phyloP scores from a whole-genome alignment of 1,140 invertebrate species.

The Anthonomus grandis region DNA sequence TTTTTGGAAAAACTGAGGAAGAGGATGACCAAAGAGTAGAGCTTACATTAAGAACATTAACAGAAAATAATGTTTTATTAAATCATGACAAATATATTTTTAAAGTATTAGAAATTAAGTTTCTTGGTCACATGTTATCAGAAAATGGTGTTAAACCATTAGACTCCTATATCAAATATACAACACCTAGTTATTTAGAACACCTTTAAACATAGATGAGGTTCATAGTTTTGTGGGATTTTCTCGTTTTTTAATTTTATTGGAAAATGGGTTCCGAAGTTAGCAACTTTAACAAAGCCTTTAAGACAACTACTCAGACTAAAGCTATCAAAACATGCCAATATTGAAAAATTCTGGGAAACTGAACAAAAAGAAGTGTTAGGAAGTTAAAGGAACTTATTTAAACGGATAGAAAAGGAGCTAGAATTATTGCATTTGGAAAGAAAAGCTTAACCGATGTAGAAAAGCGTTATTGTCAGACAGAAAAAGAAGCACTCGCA shows the following conservation, averaged over 20 bases:
- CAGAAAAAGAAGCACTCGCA: slow-evolving; percentile 48
- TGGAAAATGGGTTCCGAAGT: slow-evolving; percentile 32
- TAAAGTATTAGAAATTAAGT: slow-evolving; percentile 17
- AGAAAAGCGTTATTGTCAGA: slow-evolving; percentile 47
- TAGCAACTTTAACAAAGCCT: slow-evolving; percentile 28
- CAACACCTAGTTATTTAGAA: slow-evolving; percentile 19
- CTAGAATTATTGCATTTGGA: slow-evolving; percentile 44
- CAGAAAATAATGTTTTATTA: slow-evolving; percentile 28
- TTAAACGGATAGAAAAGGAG: slow-evolving; percentile 29
- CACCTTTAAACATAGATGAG: slow-evolving; percentile 27
- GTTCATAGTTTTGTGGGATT: slow-evolving; percentile 30
- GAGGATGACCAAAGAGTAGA: slow-evolving; percentile 14
- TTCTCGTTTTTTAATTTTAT: slow-evolving; percentile 30
- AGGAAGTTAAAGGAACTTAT: slow-evolving; percentile 23
- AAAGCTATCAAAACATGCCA: slow-evolving; percentile 20
- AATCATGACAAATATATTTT: slow-evolving; percentile 34
- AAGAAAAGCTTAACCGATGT: slow-evolving; percentile 44
- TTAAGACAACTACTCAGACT: slow-evolving; percentile 28
- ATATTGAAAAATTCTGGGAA: slow-evolving; percentile 6
- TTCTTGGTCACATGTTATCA: slow-evolving; percentile 40
- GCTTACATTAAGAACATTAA: slow-evolving; percentile 9
- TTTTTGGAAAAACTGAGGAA: slow-evolving; percentile 5
- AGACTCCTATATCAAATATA: slow-evolving; percentile 23
- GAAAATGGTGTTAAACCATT: slow-evolving; percentile 30
- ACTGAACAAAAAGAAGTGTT: slow-evolving; percentile 6